These are phyloP conservation scores for Microtus pennsylvanicus DNA, from an alignment of 2,113 vertebrate genomes.

Conservation along the genomic window DNA sequence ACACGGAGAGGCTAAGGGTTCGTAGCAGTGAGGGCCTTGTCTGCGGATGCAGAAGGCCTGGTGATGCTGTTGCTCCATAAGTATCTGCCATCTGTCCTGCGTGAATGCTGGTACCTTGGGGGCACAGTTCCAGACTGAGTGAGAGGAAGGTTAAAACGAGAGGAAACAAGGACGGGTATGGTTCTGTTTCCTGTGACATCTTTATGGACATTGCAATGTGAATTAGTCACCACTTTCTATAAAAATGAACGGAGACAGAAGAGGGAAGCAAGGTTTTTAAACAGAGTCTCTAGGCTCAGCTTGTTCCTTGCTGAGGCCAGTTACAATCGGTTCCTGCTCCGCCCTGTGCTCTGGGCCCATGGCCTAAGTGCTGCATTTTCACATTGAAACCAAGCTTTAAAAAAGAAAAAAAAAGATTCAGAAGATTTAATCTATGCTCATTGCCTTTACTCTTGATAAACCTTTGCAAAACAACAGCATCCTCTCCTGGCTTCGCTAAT, in stretches of 20 bases:
- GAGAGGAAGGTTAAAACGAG: not conserved
- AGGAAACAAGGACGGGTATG: not conserved
- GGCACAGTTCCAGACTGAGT: not conserved
- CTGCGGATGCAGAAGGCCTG: not conserved
- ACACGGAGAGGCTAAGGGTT: not conserved
- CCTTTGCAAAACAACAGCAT: not conserved
- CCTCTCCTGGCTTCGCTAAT: not conserved
- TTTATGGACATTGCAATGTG: slow-evolving; percentile 34
- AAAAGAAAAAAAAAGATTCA: not conserved
- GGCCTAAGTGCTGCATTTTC: not conserved
- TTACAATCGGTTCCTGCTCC: not conserved
- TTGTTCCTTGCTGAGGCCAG: not conserved
- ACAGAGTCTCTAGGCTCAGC: slow-evolving; percentile 16
- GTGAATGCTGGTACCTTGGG: not conserved
- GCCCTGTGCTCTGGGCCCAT: not conserved
- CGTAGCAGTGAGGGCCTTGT: not conserved
- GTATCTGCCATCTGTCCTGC: not conserved
- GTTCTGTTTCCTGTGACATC: not conserved
- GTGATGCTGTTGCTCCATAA: not conserved
- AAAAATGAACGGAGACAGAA: slow-evolving; percentile 34
- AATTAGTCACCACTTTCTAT: slow-evolving; percentile 14
- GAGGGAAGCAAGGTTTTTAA: slow-evolving; percentile 43
- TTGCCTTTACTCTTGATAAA: slow-evolving; percentile 10
- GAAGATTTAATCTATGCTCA: not conserved
- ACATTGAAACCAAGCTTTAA: not conserved